Evolutionary conservation across 1,140 invertebrate species (phyloP).

Genomic region (Ips typographus): DNA sequence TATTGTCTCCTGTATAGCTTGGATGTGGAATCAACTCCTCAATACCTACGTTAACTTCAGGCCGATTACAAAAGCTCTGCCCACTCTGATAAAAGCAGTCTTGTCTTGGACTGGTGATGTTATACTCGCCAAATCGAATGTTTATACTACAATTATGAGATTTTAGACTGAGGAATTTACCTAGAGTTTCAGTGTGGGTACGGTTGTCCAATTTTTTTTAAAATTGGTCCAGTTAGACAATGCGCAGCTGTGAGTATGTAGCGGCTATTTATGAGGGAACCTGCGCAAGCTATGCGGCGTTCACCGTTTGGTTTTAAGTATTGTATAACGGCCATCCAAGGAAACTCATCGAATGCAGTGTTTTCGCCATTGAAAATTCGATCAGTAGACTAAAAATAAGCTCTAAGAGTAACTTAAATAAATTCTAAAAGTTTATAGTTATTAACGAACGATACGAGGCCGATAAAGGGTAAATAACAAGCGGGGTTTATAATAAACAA

Average conservation of each 20-base stretch:
- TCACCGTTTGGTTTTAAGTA: constrained; percentile 49
- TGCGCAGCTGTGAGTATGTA: constrained; percentile 71
- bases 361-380: constrained; percentile 48
- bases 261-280: constrained; percentile 59
- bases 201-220: constrained; percentile 50
- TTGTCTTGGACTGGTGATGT: constrained; percentile 54
- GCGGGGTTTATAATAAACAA: too few species aligned
- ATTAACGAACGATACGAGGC: too few species aligned
- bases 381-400: not conserved
- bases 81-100: constrained; percentile 56
- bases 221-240: constrained; percentile 60
- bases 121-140: constrained; percentile 66
- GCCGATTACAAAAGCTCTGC: constrained; percentile 54
- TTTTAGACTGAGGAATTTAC: constrained; percentile 9
- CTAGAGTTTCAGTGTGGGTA: constrained; percentile 52
- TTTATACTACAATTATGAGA: constrained; percentile 47
- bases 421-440: too few species aligned
- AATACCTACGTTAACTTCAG: constrained; percentile 62
- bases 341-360: constrained; percentile 51
- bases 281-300: constrained; percentile 56
- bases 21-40: constrained; percentile 69
- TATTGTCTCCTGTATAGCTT: constrained; percentile 61
- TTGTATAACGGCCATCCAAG: constrained; percentile 63
- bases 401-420: too few species aligned
- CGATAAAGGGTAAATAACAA: too few species aligned